Conservation (phyloP, 2,797 vertebrate genomes). For the Erethizon dorsatum region DNA sequence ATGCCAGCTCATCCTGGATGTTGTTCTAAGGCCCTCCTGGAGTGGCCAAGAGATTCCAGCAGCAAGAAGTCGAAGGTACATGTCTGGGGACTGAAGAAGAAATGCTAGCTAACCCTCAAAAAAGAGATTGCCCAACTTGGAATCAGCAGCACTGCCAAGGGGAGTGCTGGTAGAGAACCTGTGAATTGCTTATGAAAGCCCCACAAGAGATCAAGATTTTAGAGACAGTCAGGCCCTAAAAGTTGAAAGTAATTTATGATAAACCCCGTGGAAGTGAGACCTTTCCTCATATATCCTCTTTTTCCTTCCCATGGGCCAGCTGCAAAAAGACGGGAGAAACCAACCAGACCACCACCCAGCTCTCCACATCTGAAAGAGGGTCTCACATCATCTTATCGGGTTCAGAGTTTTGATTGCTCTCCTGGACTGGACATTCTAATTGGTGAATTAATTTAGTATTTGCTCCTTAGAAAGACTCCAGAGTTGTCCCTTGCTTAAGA, state of each 20-base stretch:
- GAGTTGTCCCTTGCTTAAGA: neutral
- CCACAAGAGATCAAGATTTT: neutral
- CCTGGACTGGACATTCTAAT: neutral
- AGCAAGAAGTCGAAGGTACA: too few relatives aligned
- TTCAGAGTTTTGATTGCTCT: neutral
- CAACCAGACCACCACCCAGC: neutral
- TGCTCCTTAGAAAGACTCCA: constrained; percentile 11
- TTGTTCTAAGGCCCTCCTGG: too few relatives aligned
- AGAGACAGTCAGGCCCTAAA: neutral
- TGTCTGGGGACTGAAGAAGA: too few relatives aligned
- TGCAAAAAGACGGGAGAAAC: neutral
- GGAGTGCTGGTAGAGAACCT: too few relatives aligned
- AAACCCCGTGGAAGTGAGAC: neutral
- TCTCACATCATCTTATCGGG: neutral
- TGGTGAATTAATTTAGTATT: neutral
- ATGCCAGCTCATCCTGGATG: too few relatives aligned
- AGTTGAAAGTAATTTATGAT: neutral
- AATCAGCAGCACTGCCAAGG: too few relatives aligned
- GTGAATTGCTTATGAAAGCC: too few relatives aligned
- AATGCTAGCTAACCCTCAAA: neutral
- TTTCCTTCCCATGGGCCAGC: neutral
- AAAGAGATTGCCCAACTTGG: too few relatives aligned
- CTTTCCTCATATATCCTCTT: neutral
- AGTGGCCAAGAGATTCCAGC: too few relatives aligned
- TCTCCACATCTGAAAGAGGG: neutral